phyloP scores from a whole-genome alignment of 2,888 invertebrate species.

The Acrocera orbiculus region DNA sequence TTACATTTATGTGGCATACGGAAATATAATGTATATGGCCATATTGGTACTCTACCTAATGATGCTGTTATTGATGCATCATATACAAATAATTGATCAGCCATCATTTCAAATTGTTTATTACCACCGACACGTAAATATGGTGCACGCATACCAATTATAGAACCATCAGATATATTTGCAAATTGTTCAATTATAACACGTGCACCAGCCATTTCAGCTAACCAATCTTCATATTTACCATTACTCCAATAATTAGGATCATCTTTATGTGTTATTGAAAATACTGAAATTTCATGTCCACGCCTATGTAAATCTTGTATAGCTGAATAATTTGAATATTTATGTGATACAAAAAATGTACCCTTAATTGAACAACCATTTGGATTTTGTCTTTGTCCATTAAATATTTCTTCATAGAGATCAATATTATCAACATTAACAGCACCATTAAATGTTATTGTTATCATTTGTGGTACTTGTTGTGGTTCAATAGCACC shows the following conservation, averaged over 20 bases:
- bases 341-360: slow-evolving; percentile 84
- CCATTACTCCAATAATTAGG: slow-evolving; percentile 81
- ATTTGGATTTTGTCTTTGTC: slow-evolving; percentile 69
- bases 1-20: slow-evolving; percentile 92
- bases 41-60: slow-evolving; percentile 73
- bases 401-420: slow-evolving; percentile 78
- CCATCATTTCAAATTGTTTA: slow-evolving; percentile 94
- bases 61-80: slow-evolving; percentile 90
- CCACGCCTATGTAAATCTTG: slow-evolving; percentile 79
- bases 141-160: slow-evolving; percentile 75
- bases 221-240: slow-evolving; percentile 79
- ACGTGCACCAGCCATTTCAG: slow-evolving; percentile 85
- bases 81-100: slow-evolving; percentile 84
- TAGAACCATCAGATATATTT: slow-evolving; percentile 80
- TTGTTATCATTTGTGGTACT: slow-evolving; percentile 85
- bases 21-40: slow-evolving; percentile 96
- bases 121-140: slow-evolving; percentile 83
- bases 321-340: slow-evolving; percentile 76
- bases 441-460: slow-evolving; percentile 82
- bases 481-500: slow-evolving; percentile 65
- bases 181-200: slow-evolving; percentile 76
- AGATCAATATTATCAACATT: slow-evolving; percentile 86
- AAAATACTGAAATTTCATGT: slow-evolving; percentile 84
- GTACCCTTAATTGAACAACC: slow-evolving; percentile 78
- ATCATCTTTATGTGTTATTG: slow-evolving; percentile 81